These are phyloP conservation scores for Drosophila watanabei DNA, from an alignment of 1,140 invertebrate genomes.

Conservation along the genomic window DNA sequence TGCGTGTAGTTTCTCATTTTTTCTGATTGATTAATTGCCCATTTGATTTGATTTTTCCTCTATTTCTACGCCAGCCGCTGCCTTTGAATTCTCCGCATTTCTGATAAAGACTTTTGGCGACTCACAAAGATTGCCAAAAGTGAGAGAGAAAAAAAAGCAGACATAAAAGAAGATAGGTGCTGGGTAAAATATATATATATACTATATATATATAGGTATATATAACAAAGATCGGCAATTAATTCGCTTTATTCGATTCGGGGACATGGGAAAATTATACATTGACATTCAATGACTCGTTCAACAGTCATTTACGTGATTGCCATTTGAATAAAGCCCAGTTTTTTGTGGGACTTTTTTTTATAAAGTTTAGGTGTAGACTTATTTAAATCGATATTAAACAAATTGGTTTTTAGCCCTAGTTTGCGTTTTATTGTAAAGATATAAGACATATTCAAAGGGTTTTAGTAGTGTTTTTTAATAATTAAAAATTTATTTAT, in stretches of 20 bases:
- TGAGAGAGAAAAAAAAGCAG: constrained; percentile 1
- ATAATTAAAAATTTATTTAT: background rate
- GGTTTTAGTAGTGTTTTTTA: too few species aligned
- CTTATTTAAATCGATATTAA: background rate
- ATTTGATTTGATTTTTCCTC: constrained; percentile 59
- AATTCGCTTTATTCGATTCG: constrained; percentile 42
- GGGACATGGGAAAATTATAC: constrained; percentile 43
- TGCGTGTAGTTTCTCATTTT: constrained; percentile 40
- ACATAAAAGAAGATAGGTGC: constrained; percentile 11
- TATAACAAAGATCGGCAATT: constrained; percentile 56
- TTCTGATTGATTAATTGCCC: constrained; percentile 79
- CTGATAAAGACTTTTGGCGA: constrained; percentile 37
- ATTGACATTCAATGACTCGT: constrained; percentile 21
- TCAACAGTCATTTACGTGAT: constrained; percentile 20
- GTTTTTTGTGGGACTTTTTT: background rate
- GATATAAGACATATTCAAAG: too few species aligned
- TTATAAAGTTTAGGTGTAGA: background rate
- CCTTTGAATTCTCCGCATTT: constrained; percentile 50
- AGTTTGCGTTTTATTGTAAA: too few species aligned
- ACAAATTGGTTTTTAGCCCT: background rate
- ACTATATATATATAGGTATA: background rate
- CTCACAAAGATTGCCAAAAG: constrained; percentile 25
- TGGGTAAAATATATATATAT: constrained; percentile 19
- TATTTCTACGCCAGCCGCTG: constrained; percentile 41
- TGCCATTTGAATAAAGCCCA: constrained; percentile 27